phyloP scores from a whole-genome alignment of 2,113 vertebrate species.

The Ptilorrhoa leucosticta region DNA sequence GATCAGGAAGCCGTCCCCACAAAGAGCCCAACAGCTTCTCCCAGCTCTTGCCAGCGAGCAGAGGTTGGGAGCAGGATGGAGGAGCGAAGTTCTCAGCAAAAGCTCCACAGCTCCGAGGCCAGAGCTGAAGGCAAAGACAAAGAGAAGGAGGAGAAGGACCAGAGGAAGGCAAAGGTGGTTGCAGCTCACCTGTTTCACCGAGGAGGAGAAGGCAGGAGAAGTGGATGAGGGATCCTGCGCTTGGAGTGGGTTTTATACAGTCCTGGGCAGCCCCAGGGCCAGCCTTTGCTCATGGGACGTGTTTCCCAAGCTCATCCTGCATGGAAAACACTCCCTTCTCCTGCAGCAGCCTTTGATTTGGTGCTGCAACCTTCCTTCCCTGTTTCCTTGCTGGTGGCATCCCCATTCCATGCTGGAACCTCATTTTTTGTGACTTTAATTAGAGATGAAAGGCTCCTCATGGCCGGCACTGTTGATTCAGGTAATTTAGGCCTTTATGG shows the following conservation, averaged over 20 bases:
- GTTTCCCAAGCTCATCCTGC: neutral
- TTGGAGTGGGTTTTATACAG: neutral
- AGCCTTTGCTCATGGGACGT: neutral
- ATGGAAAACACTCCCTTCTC: neutral
- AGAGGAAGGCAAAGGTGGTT: neutral
- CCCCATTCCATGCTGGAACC: neutral
- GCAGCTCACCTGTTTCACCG: neutral
- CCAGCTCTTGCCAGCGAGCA: neutral
- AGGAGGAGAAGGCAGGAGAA: neutral
- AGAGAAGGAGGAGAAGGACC: neutral
- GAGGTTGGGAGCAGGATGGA: neutral
- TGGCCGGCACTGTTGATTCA: neutral
- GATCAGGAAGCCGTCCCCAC: rapidly evolving
- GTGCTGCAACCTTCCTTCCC: neutral
- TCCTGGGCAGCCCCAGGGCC: neutral
- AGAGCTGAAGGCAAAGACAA: neutral
- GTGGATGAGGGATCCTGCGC: neutral
- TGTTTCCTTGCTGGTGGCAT: neutral
- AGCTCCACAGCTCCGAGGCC: rapidly evolving
- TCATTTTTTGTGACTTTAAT: neutral
- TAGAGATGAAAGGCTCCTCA: neutral
- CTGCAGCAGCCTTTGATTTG: neutral
- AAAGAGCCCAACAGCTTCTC: neutral
- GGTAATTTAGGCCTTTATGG: neutral
- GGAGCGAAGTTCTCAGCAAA: neutral